Percentiles rank a stretch among this genome's conserved stretches.
Conservation (phyloP, 2,797 vertebrate genomes). For the Cyclura pinguis region DNA sequence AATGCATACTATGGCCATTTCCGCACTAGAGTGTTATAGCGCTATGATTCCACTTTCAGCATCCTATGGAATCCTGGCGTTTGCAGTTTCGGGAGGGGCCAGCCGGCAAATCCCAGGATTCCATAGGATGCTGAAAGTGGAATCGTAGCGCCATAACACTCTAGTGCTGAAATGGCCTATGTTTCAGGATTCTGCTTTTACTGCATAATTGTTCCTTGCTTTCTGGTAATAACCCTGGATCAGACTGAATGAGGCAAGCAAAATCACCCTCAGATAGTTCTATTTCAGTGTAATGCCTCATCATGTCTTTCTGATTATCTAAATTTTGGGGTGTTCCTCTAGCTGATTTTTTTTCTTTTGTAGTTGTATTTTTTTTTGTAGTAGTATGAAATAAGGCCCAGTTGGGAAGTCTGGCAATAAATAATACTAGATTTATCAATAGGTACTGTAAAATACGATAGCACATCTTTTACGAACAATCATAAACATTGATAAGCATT, state of each 20-base stretch:
- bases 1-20: too few species aligned
- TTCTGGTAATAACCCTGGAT: neutral
- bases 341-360: neutral
- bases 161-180: too few species aligned
- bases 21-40: too few species aligned
- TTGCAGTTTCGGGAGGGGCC: too few species aligned
- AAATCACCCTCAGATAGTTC: neutral
- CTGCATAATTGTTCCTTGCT: too few species aligned
- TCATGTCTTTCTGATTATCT: neutral
- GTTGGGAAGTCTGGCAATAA: slow-evolving; percentile 9
- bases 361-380: neutral
- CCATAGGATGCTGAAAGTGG: too few species aligned
- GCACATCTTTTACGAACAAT: neutral
- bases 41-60: too few species aligned
- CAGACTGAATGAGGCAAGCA: neutral
- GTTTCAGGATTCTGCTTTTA: neutral
- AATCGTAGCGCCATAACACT: too few species aligned
- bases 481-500: neutral
- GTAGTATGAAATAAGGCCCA: neutral
- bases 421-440: neutral
- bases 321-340: neutral
- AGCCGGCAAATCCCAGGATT: too few species aligned
- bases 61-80: too few species aligned
- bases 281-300: neutral
- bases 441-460: neutral